Percentiles rank a stretch among this genome's conserved stretches.
Conservation (phyloP, 92 coral and sea anemone species). For the Bergia sp. region DNA sequence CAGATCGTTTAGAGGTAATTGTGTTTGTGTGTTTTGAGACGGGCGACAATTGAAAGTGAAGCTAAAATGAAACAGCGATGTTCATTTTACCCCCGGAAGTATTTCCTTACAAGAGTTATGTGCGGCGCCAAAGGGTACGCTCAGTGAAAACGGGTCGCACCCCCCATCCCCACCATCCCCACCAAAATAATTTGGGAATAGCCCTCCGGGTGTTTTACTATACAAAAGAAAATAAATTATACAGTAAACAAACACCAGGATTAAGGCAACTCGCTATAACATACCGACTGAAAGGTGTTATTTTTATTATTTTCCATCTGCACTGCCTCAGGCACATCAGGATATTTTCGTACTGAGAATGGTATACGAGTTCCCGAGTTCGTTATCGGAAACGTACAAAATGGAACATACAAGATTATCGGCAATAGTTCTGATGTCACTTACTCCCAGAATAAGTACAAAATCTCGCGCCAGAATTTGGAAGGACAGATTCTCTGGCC, state of each 20-base stretch:
- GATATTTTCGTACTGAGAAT: conserved; percentile 60
- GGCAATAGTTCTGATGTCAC: conserved; percentile 44
- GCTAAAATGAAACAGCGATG: neutral
- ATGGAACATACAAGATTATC: conserved; percentile 60
- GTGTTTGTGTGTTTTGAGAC: neutral
- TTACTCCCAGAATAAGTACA: conserved; percentile 21
- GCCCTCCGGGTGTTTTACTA: too few species aligned
- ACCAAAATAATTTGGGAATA: too few species aligned
- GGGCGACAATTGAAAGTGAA: neutral
- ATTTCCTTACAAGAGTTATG: too few species aligned
- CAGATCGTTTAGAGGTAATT: too few species aligned
- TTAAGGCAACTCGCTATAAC: too few species aligned
- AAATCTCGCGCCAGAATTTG: neutral
- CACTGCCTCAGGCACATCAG: conserved; percentile 61
- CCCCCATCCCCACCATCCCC: too few species aligned
- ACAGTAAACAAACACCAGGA: too few species aligned
- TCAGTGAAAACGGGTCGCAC: too few species aligned
- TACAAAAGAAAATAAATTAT: too few species aligned
- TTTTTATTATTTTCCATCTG: neutral
- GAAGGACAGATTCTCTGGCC: conserved; percentile 64
- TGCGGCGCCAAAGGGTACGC: too few species aligned
- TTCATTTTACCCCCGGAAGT: too few species aligned
- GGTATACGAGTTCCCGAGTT: conserved; percentile 77
- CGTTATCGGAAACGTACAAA: conserved; percentile 73
- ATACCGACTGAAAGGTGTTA: neutral